phyloP scores from a whole-genome alignment of 1,140 invertebrate genomes.

The Caenorhabditis inopinata region DNA sequence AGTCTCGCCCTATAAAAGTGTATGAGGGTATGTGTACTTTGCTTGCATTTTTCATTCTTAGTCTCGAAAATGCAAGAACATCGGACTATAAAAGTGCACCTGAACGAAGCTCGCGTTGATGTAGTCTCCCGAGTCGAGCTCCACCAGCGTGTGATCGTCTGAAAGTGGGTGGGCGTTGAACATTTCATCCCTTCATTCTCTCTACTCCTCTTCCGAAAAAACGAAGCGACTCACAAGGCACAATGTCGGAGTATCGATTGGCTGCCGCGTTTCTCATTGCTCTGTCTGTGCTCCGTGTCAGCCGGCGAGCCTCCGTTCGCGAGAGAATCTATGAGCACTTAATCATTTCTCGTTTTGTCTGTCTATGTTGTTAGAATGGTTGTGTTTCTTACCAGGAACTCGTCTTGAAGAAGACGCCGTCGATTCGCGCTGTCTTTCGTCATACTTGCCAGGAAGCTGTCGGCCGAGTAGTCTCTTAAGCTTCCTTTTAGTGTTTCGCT shows the following conservation, averaged over 20 bases:
- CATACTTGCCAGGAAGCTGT: constrained; percentile 21
- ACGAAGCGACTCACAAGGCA: constrained; percentile 23
- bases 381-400: constrained; percentile 26
- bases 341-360: background rate
- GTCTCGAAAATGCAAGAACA: background rate
- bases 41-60: background rate
- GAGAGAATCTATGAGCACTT: constrained; percentile 11
- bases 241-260: constrained; percentile 34
- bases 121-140: constrained; percentile 25
- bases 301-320: constrained; percentile 26
- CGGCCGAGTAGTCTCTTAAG: constrained; percentile 22
- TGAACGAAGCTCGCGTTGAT: constrained; percentile 40
- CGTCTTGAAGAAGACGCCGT: constrained; percentile 22
- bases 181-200: background rate
- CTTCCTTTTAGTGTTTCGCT: background rate
- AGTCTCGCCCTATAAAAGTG: constrained; percentile 24
- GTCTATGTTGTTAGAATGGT: background rate
- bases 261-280: background rate
- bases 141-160: constrained; percentile 32
- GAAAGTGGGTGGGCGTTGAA: background rate
- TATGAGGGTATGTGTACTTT: background rate
- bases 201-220: background rate
- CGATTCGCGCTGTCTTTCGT: constrained; percentile 1
- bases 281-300: constrained; percentile 15
- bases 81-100: constrained; percentile 15